Evolutionary conservation across 2,888 invertebrate genomes (phyloP), one percentile per base, ranked within the genome.

Genomic region (Epsilonema sp.): DNA sequence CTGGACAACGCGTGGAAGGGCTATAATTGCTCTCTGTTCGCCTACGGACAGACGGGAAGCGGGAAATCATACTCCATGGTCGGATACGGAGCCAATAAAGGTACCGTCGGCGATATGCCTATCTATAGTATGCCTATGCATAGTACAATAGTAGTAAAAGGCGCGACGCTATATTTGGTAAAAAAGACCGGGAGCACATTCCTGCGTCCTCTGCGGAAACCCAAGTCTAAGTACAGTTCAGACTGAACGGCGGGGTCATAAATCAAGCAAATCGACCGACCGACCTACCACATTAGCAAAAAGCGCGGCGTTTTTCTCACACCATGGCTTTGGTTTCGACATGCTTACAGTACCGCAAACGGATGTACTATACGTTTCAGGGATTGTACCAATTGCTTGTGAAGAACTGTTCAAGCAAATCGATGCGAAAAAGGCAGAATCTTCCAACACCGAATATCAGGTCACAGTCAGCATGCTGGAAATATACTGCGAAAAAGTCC

Each of bases 41-140:
- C 74, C 2, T 74, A 74, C 51, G 74, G 75, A 26, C 74, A 74
- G 58, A 71, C 70, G 4, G 74, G 73, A 24, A 69, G 70, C 8
- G 75, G 74, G 2, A 75, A 75, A 59, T 72, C 72, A 51, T 75
- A 70, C 65, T 73, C 74, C 3, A 68, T 75, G 51, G 70, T 75
- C 13, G 75, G 75, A 21, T 71, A 70, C 53, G 72, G 71, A 2
- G 55, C 65, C 24, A 74, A 74, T 54, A 72, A 73, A 65, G 73
- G 71, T 71, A 23, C 22, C 2, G 3, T 16, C 5, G 8, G n/a
- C 19, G 38, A 8, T 16, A 38, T 19, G n/a, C 38, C 38, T 38
- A 11, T 8, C n/a, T n/a, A n/a, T n/a, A n/a, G 8, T 31, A 31
- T 16, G 31, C 31, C 31, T 16, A 31, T 11, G 31, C 8, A 16